phyloP scores from a whole-genome alignment of 2,888 invertebrate species.

The Dynastes hyllus region DNA sequence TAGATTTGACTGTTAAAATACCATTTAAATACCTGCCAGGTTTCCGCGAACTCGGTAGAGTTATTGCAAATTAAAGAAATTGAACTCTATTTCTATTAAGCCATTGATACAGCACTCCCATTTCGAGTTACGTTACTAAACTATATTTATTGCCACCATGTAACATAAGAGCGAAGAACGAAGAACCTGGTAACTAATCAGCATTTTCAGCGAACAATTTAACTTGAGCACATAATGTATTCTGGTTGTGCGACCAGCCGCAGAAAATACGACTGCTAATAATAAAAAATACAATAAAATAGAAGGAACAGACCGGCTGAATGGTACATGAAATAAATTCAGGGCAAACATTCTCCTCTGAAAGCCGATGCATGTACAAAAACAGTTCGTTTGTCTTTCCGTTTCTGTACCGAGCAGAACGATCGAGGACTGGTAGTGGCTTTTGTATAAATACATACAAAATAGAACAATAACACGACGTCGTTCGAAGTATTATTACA shows the following conservation, averaged over 20 bases:
- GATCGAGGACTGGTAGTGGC: constrained; percentile 42
- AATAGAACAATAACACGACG: constrained; percentile 57
- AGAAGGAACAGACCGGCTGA: constrained; percentile 57
- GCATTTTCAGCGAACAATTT: constrained; percentile 59
- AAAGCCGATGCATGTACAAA: constrained; percentile 61
- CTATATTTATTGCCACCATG: constrained; percentile 22
- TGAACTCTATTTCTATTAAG: constrained; percentile 14
- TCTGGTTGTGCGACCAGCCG: constrained; percentile 58
- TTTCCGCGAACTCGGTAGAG: not conserved
- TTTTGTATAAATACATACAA: constrained; percentile 67
- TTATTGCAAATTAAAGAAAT: constrained; percentile 24
- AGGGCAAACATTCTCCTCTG: constrained; percentile 54
- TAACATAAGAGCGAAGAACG: constrained; percentile 20
- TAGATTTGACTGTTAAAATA: not conserved
- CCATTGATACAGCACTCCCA: constrained; percentile 18
- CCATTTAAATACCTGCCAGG: not conserved
- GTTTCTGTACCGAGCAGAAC: constrained; percentile 57
- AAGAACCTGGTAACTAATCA: constrained; percentile 41
- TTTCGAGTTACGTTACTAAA: constrained; percentile 26
- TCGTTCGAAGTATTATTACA: constrained; percentile 48
- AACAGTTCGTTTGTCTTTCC: constrained; percentile 62
- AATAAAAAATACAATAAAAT: constrained; percentile 58
- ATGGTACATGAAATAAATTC: constrained; percentile 59
- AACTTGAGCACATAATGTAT: constrained; percentile 58
- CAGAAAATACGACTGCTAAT: constrained; percentile 60